phyloP scores from a whole-genome alignment of 2,888 invertebrate genomes.

The Celastrina argiolus region DNA sequence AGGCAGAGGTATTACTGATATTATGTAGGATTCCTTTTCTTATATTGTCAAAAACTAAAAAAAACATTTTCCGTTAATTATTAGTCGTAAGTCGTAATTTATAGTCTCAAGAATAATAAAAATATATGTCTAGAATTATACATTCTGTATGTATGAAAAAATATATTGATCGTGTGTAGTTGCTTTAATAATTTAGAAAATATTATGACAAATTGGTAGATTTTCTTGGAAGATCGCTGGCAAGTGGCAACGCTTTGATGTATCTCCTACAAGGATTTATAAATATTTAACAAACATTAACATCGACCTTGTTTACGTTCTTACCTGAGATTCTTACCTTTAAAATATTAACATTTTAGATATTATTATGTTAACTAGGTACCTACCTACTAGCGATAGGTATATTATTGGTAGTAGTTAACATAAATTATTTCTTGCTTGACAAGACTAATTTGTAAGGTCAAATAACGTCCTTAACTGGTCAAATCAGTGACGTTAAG shows the following conservation, averaged over 20 bases:
- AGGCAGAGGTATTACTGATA: too few species aligned
- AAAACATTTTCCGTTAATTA: too few species aligned
- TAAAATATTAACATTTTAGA: not conserved
- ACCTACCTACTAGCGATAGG: too few species aligned
- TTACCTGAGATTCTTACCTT: not conserved
- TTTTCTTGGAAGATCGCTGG: slow-evolving; percentile 39
- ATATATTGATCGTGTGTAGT: not conserved
- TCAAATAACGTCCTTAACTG: not conserved
- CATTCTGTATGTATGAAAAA: too few species aligned
- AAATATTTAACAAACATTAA: slow-evolving; percentile 3
- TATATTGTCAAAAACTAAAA: too few species aligned
- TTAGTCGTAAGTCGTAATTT: too few species aligned
- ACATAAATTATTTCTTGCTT: not conserved
- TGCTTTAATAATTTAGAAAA: slow-evolving; percentile 1
- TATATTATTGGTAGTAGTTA: not conserved
- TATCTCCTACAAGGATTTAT: slow-evolving; percentile 30
- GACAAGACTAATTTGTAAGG: not conserved
- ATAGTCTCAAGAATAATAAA: too few species aligned
- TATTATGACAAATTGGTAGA: not conserved
- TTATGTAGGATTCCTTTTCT: too few species aligned
- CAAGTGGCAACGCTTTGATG: slow-evolving; percentile 32
- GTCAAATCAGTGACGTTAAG: too few species aligned
- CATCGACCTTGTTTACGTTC: not conserved
- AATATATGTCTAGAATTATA: too few species aligned
- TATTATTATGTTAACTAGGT: too few species aligned